A percentile compares a stretch with the other conserved stretches of the same genome.
Conservation (phyloP, 2,888 invertebrate species). For the Deilephila elpenor region DNA sequence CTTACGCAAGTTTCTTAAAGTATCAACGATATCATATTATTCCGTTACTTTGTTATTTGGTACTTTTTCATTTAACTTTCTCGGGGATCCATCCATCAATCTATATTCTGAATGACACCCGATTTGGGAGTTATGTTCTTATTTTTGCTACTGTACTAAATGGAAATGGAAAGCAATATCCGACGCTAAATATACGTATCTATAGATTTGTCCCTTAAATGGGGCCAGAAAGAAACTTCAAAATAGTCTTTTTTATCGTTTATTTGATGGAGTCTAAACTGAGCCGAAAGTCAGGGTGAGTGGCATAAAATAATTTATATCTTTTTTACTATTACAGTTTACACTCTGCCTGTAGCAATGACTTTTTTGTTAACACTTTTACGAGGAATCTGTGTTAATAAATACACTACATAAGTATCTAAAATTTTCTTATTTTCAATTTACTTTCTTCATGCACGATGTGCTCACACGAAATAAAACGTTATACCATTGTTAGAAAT, state of each 20-base stretch:
- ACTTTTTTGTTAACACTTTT: background rate
- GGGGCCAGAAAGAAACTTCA: background rate
- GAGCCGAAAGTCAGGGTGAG: background rate
- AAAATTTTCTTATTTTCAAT: background rate
- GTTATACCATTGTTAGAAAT: background rate
- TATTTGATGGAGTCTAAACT: background rate
- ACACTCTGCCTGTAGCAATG: background rate
- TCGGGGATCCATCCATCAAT: constrained; percentile 36
- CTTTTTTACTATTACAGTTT: constrained; percentile 6
- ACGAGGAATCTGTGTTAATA: background rate
- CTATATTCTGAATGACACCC: constrained; percentile 34
- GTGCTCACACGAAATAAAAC: background rate
- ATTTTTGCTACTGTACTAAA: constrained; percentile 6
- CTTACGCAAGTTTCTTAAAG: constrained; percentile 24
- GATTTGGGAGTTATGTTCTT: constrained; percentile 32
- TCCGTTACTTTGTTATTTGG: constrained; percentile 27
- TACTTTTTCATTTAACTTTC: constrained; percentile 36
- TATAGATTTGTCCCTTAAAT: background rate
- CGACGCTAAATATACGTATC: constrained; percentile 8
- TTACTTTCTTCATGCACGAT: background rate
- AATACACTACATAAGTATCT: background rate
- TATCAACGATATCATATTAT: constrained; percentile 23
- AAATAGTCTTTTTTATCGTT: background rate
- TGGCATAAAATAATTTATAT: constrained; percentile 6
- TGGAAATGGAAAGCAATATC: background rate